Evolutionary conservation across 2,113 vertebrate species (phyloP).

Genomic region (Onychostoma macrolepis): DNA sequence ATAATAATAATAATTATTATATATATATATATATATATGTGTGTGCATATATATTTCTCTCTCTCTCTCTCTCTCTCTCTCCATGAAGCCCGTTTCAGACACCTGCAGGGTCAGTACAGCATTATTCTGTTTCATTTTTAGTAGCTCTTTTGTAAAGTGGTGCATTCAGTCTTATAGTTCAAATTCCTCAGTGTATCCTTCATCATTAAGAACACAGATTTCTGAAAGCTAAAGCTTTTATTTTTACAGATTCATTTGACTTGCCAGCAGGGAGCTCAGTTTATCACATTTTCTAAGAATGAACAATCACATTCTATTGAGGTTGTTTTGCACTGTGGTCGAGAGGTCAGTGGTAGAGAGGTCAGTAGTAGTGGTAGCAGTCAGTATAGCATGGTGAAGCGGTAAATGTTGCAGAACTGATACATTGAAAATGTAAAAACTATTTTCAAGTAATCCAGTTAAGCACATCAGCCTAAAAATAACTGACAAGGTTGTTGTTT

Average conservation of each 20-base stretch:
- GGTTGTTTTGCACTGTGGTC: conserved; percentile 39
- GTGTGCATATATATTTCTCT: too few relatives aligned
- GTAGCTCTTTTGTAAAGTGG: conserved; percentile 51
- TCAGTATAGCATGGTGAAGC: background rate
- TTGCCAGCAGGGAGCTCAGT: conserved; percentile 32
- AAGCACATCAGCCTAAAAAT: too few relatives aligned
- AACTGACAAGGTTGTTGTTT: too few relatives aligned
- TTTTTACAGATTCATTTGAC: conserved; percentile 53
- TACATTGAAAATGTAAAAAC: background rate
- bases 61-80: too few relatives aligned
- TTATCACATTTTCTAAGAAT: conserved; percentile 54
- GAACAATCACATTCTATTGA: conserved; percentile 46
- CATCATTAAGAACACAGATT: conserved; percentile 60
- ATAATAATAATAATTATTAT: too few relatives aligned
- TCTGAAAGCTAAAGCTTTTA: conserved; percentile 48
- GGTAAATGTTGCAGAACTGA: background rate
- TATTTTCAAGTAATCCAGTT: background rate
- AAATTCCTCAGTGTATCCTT: conserved; percentile 57
- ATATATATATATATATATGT: too few relatives aligned
- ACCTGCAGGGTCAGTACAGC: conserved; percentile 33
- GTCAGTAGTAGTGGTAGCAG: too few relatives aligned
- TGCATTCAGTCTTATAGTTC: conserved; percentile 56
- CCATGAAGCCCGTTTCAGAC: conserved; percentile 49
- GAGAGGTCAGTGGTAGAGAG: conserved; percentile 4
- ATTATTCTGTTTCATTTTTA: conserved; percentile 60